phyloP scores from a whole-genome alignment of 2,797 vertebrate genomes.

The Ibycter americanus region DNA sequence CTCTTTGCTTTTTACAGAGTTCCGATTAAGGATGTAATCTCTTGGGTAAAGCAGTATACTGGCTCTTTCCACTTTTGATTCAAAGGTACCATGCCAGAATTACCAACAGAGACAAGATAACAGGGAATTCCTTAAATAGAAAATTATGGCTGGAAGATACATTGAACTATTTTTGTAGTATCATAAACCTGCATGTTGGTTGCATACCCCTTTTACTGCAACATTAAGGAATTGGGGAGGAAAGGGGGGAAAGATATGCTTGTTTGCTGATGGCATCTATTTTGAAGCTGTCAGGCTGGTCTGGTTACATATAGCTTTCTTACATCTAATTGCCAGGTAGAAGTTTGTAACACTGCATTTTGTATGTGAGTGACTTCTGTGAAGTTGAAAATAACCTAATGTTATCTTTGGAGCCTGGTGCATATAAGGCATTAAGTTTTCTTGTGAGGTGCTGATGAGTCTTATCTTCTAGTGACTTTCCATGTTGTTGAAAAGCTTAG shows the following conservation, averaged over 20 bases:
- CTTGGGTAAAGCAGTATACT: not conserved
- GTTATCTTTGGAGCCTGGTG: not conserved
- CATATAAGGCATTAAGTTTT: not conserved
- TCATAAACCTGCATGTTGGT: not conserved
- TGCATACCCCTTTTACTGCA: not conserved
- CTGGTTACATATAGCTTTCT: not conserved
- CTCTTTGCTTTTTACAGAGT: not conserved
- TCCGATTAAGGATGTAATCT: not conserved
- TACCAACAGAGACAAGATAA: not conserved
- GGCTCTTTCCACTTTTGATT: not conserved
- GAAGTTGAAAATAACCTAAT: not conserved
- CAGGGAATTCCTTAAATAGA: not conserved
- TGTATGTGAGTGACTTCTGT: not conserved
- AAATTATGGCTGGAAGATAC: not conserved
- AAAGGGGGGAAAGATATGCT: rapidly evolving
- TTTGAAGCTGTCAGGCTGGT: not conserved
- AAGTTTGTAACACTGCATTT: not conserved
- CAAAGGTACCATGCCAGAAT: not conserved
- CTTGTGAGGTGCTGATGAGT: not conserved
- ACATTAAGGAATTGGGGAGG: not conserved
- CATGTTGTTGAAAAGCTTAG: not conserved
- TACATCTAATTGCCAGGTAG: no score
- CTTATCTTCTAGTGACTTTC: not conserved
- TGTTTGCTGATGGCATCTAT: not conserved
- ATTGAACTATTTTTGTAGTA: not conserved